phyloP scores from a whole-genome alignment of 1,140 invertebrate species.

The Gryon sp. region DNA sequence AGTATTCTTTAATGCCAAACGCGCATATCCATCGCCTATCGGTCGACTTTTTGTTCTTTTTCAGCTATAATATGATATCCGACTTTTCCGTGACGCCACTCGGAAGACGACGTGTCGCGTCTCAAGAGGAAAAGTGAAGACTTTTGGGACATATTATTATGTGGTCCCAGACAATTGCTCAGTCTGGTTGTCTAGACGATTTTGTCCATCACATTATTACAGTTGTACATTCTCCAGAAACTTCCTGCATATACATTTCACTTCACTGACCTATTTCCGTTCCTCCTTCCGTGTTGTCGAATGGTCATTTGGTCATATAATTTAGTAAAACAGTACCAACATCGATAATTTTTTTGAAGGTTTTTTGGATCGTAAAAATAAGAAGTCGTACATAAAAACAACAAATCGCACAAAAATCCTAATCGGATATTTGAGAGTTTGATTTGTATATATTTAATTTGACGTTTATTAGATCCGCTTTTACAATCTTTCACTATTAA shows the following conservation, averaged over 20 bases:
- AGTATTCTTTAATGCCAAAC: too few species aligned
- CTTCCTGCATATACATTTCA: slow-evolving; percentile 14
- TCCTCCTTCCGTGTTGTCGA: slow-evolving; percentile 1
- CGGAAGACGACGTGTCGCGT: slow-evolving; percentile 50
- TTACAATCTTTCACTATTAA: background rate
- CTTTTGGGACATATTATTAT: slow-evolving; percentile 5
- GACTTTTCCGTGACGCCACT: slow-evolving; percentile 45
- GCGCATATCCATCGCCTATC: background rate
- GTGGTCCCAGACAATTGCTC: slow-evolving; percentile 28
- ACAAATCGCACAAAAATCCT: too few species aligned
- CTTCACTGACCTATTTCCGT: slow-evolving; percentile 38
- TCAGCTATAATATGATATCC: slow-evolving; percentile 32
- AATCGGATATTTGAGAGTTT: too few species aligned
- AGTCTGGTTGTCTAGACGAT: slow-evolving; percentile 49
- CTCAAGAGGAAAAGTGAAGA: slow-evolving; percentile 30
- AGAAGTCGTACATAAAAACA: too few species aligned
- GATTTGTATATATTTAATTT: too few species aligned
- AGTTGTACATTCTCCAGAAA: slow-evolving; percentile 43
- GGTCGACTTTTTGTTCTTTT: slow-evolving; percentile 7
- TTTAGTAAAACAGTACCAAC: background rate
- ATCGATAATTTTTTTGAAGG: background rate
- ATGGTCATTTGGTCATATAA: background rate
- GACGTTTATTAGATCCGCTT: too few species aligned
- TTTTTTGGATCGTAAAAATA: too few species aligned
- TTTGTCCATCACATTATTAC: slow-evolving; percentile 25